Conservation (phyloP, 2,797 vertebrate genomes). For the Chloroceryle inda region DNA sequence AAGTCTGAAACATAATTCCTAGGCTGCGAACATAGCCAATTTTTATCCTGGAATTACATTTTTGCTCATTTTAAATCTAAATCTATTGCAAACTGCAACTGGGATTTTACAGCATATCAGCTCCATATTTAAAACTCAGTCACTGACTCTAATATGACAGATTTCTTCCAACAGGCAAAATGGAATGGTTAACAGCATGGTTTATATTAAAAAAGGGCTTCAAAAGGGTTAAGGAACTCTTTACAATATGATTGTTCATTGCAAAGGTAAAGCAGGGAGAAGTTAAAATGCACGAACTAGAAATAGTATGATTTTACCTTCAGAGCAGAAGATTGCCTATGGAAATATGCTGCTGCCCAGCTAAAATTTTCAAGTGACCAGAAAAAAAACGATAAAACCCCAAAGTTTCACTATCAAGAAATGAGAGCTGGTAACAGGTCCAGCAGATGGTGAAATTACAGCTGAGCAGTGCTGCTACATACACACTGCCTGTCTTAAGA, state of each 20-base stretch:
- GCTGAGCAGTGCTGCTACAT: accelerated
- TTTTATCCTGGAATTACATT: not conserved
- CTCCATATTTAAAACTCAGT: not conserved
- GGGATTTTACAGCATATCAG: not conserved
- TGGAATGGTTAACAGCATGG: too few relatives aligned
- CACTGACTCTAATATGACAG: not conserved
- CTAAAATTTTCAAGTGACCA: not conserved
- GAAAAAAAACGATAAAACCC: not conserved
- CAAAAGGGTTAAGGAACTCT: not conserved
- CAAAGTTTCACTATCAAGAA: not conserved
- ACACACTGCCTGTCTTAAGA: not conserved
- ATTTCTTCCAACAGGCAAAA: not conserved
- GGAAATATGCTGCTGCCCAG: not conserved
- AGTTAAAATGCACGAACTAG: not conserved
- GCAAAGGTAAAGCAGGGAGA: not conserved
- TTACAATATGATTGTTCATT: not conserved
- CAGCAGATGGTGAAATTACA: not conserved
- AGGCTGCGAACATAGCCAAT: not conserved
- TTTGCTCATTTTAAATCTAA: conserved; percentile 44
- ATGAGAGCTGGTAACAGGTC: not conserved
- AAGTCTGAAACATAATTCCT: conserved; percentile 59
- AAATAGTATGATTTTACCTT: not conserved
- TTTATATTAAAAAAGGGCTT: not conserved
- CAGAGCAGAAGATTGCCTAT: not conserved
- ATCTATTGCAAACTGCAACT: not conserved